Evolutionary conservation across 2,888 invertebrate genomes (phyloP).

Genomic region (Terebella lapidaria): DNA sequence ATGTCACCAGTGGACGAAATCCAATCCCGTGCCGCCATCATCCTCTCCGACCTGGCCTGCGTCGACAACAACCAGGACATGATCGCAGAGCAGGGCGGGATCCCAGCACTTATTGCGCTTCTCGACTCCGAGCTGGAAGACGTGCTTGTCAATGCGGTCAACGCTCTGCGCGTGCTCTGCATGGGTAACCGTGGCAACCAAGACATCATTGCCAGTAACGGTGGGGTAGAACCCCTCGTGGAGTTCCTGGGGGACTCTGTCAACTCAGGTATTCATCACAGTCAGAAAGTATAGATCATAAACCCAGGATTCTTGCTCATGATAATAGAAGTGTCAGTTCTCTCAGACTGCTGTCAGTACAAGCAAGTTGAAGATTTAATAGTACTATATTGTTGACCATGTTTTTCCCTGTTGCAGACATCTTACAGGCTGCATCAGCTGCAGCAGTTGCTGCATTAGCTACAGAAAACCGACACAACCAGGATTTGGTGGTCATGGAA

Average conservation of each 20-base stretch:
- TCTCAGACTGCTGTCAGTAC: too few species aligned
- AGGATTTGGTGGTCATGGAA: constrained; percentile 40
- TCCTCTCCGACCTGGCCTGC: constrained; percentile 49
- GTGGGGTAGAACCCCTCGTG: constrained; percentile 45
- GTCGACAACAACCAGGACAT: constrained; percentile 40
- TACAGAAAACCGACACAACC: constrained; percentile 37
- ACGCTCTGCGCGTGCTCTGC: constrained; percentile 51
- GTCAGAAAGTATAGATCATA: too few species aligned
- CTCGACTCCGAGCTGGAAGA: constrained; percentile 49
- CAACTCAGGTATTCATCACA: constrained; percentile 45
- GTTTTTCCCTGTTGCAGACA: constrained; percentile 38
- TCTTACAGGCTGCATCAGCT: constrained; percentile 47
- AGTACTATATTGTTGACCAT: too few species aligned
- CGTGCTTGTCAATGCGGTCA: constrained; percentile 51
- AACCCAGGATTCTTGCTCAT: too few species aligned
- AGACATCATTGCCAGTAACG: constrained; percentile 38
- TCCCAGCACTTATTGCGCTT: constrained; percentile 42
- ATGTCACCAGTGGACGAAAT: constrained; percentile 46
- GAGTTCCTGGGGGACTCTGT: constrained; percentile 44
- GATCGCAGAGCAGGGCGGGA: constrained; percentile 40
- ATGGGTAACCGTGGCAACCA: constrained; percentile 40
- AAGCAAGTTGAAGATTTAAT: too few species aligned
- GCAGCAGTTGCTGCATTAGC: constrained; percentile 49
- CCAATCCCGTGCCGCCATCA: constrained; percentile 48
- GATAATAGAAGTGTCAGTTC: too few species aligned